A percentile compares a stretch with the other conserved stretches of the same genome.
Conservation (phyloP, 2,113 vertebrate species). For the Phalacrocorax carbo region DNA sequence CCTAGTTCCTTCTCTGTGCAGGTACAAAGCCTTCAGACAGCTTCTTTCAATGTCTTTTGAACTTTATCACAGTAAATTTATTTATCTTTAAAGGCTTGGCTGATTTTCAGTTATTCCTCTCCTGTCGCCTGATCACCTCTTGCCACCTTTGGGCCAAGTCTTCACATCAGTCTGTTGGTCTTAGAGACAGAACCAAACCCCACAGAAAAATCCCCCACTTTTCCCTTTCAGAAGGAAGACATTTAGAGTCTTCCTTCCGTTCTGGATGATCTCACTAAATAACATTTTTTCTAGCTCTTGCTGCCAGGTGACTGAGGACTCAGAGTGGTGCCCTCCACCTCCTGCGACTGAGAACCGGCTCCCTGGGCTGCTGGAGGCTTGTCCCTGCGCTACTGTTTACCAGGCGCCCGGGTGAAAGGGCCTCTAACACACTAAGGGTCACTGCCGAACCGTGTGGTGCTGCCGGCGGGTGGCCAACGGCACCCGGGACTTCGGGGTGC, state of each 20-base stretch:
- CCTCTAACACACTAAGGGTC: neutral
- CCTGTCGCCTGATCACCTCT: neutral
- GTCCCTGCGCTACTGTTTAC: neutral
- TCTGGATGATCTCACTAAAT: neutral
- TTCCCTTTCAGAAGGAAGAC: neutral
- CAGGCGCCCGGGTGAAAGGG: neutral
- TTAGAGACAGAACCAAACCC: neutral
- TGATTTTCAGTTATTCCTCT: neutral
- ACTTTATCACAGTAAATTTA: neutral
- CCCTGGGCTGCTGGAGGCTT: neutral
- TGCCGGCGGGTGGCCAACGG: neutral
- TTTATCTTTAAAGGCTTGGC: neutral
- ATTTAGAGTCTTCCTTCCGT: neutral
- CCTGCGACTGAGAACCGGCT: neutral
- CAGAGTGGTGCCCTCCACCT: neutral
- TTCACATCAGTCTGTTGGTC: neutral
- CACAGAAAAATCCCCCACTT: neutral
- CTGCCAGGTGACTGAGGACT: neutral
- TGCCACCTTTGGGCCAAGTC: neutral
- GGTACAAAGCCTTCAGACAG: neutral
- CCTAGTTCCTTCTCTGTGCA: neutral
- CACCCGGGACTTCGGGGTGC: neutral
- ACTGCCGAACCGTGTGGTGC: rapidly evolving
- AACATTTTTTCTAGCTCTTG: neutral
- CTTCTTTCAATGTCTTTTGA: neutral